These are phyloP conservation scores for Folsomia manolachei DNA, from an alignment of 2,888 invertebrate genomes.

Conservation along the genomic window DNA sequence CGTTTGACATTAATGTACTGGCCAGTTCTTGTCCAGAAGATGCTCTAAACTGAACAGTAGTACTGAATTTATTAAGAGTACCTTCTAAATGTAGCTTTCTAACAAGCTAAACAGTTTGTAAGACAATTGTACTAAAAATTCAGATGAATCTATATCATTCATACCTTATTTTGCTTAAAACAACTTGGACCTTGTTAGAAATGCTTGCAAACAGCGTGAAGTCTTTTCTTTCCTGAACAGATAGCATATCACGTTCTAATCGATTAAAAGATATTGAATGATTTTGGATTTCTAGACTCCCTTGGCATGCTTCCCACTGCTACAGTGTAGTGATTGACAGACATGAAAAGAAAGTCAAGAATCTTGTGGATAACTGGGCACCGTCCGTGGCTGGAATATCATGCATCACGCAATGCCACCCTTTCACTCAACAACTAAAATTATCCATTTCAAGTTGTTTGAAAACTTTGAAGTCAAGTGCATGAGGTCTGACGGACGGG, in stretches of 20 bases:
- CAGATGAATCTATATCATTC: no score
- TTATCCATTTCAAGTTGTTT: neutral
- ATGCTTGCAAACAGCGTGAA: no score
- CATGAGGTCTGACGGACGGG: neutral
- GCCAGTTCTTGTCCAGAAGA: no score
- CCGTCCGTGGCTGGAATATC: neutral
- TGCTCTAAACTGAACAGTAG: no score
- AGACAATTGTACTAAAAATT: no score
- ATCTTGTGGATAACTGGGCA: neutral
- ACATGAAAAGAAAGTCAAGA: conserved; percentile 26
- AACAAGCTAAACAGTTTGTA: no score
- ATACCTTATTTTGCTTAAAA: no score
- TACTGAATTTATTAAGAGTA: neutral
- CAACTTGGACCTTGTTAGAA: no score
- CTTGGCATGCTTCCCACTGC: neutral
- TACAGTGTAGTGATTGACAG: conserved; percentile 27
- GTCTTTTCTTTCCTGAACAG: no score
- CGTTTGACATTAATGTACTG: neutral
- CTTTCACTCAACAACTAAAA: conserved; percentile 16
- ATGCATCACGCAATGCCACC: conserved; percentile 12
- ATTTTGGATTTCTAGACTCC: neutral
- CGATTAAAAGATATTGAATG: no score
- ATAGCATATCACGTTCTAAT: no score
- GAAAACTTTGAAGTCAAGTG: neutral
- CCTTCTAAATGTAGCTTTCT: no score